A percentile compares a stretch with the other conserved stretches of the same genome.
These are phyloP conservation scores for Lepidurus apus DNA, from an alignment of 1,140 invertebrate species.

Conservation along the genomic window DNA sequence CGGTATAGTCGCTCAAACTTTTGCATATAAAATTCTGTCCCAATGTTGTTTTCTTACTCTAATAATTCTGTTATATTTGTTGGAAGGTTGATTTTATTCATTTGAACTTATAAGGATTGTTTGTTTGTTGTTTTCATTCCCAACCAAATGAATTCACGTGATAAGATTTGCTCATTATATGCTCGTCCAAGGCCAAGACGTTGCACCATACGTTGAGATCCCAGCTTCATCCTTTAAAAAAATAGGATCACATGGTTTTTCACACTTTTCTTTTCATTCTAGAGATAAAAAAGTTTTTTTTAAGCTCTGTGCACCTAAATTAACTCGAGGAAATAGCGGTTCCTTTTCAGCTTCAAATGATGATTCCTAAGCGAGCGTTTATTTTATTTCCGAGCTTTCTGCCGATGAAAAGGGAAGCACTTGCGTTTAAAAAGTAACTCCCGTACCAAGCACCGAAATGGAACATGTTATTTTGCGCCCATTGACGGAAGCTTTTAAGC, in stretches of 20 bases:
- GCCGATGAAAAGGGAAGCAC: background rate
- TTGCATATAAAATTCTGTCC: background rate
- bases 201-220: background rate
- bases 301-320: background rate
- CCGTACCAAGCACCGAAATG: background rate
- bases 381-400: background rate
- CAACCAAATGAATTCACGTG: background rate
- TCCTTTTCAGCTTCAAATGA: background rate
- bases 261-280: background rate
- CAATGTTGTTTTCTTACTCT: background rate
- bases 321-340: background rate
- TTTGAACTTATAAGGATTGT: background rate
- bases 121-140: background rate
- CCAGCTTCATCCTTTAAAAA: background rate
- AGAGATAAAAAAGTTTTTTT: background rate
- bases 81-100: background rate
- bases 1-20: background rate
- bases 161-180: background rate
- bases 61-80: no score
- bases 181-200: background rate
- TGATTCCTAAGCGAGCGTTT: background rate
- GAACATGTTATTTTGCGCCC: conserved; percentile 2
- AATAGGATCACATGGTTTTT: background rate
- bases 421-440: background rate
- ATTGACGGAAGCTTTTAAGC: conserved; percentile 21